Conservation (phyloP, 2,797 vertebrate genomes). For the Siniperca obscura region DNA sequence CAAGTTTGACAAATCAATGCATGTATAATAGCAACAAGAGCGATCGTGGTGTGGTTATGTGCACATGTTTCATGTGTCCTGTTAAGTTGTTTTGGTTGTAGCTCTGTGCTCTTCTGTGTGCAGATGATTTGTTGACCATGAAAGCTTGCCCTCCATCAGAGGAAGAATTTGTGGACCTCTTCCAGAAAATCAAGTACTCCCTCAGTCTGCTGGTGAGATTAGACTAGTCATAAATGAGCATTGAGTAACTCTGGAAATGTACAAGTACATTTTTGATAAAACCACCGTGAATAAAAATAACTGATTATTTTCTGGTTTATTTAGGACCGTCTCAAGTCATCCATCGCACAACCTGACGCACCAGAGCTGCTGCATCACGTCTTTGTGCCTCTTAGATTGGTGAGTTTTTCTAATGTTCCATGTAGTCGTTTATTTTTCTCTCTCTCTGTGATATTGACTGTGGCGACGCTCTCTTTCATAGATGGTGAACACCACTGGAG, state of each 20-base stretch:
- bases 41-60: neutral
- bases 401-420: constrained; percentile 64
- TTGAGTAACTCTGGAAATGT: neutral
- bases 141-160: constrained; percentile 83
- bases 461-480: constrained; percentile 50
- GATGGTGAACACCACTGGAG: constrained; percentile 88
- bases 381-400: constrained; percentile 87
- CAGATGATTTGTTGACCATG: constrained; percentile 84
- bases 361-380: constrained; percentile 87
- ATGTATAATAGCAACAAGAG: neutral
- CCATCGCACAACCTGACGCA: constrained; percentile 86
- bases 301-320: neutral
- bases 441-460: constrained; percentile 1
- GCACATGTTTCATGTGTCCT: neutral
- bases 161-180: constrained; percentile 86
- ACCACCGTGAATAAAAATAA: neutral
- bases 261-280: neutral
- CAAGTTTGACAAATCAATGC: neutral
- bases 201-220: constrained; percentile 88
- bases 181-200: constrained; percentile 92
- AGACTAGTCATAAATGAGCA: neutral
- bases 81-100: neutral
- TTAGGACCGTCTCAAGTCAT: constrained; percentile 86
- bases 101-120: constrained; percentile 28
- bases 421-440: neutral